Evolutionary conservation across 2,888 invertebrate species (phyloP).

Genomic region (Amblyteles armatorius): DNA sequence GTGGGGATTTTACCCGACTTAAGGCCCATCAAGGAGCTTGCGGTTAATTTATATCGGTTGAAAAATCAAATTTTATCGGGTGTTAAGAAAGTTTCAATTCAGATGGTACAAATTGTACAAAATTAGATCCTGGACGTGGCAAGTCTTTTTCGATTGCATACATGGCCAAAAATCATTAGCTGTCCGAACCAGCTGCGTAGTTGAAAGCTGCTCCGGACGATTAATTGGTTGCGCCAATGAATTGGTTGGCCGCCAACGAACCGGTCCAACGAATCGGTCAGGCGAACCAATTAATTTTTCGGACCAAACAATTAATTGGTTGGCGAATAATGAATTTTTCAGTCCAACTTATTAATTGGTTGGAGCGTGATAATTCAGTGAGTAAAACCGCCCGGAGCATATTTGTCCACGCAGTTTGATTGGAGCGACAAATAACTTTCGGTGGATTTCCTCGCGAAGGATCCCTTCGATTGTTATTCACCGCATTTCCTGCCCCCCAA

Average conservation of each 20-base stretch:
- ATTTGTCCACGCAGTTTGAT: background rate
- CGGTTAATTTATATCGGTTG: background rate
- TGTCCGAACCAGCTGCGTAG: background rate
- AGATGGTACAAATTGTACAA: background rate
- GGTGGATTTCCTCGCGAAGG: background rate
- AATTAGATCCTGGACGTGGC: background rate
- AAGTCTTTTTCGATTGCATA: background rate
- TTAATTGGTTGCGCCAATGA: background rate
- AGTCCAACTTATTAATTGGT: background rate
- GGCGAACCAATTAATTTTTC: background rate
- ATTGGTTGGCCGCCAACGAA: background rate
- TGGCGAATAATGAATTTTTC: background rate
- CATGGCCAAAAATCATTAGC: background rate
- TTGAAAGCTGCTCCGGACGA: background rate
- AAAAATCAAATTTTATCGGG: background rate
- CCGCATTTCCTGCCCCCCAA: background rate
- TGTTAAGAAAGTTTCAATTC: background rate
- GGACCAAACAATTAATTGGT: background rate
- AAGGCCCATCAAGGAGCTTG: background rate
- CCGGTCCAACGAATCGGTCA: background rate
- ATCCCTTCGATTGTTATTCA: conserved; percentile 1
- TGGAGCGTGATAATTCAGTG: background rate
- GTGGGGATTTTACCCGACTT: conserved; percentile 4
- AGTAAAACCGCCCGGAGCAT: background rate
- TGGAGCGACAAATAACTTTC: background rate